Base-by-base conservation (phyloP, 2,888 invertebrate genomes). In the Biston betularia region DNA sequence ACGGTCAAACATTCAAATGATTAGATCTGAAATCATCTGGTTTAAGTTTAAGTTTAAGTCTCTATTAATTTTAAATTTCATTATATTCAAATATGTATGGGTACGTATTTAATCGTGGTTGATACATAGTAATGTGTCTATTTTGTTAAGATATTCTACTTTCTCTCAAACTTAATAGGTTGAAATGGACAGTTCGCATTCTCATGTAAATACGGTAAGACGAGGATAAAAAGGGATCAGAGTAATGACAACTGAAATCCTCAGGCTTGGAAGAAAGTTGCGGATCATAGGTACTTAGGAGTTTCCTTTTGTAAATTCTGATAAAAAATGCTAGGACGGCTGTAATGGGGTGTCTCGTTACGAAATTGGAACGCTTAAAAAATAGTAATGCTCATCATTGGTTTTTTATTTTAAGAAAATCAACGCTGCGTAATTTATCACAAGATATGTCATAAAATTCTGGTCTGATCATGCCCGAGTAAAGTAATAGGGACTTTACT, bases 161-260 rank as follows among this genome's bases (percentile, higher is more conserved):
- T 54, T 24, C n/a, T 40, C 15, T n/a, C 10, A 40, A 42, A 40
- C 50, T 24, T 24, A 57, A 52, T 35, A 45, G 46, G n/a, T 59
- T 8, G 48, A 55, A 49, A 49, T 38, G 34, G 42, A 35, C 53
- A 42, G 58, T 55, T 54, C 65, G 14, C 33, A 38, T 60, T 56
- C 48, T 42, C 34, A 35, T 62, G 42, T 34, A 53, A 62, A 65
- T 65, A 55, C 33, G 50, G 60, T 56, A 12, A 14, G 50, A 59
- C 14, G 35, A 35, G 65, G 52, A 53, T 63, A 48, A 63, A 50
- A 50, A 53, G 45, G 56, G 69, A 53, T 69, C 63, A 45, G 3
- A 44, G 44, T 57, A 69, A 69, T 66, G 69, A 69, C 69, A 65
- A 60, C 60, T 63, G 53, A 59, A 66, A 65, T 66, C 63, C 60